Conservation (phyloP, 2,888 invertebrate species). For the Sarcophaga rosellei region DNA sequence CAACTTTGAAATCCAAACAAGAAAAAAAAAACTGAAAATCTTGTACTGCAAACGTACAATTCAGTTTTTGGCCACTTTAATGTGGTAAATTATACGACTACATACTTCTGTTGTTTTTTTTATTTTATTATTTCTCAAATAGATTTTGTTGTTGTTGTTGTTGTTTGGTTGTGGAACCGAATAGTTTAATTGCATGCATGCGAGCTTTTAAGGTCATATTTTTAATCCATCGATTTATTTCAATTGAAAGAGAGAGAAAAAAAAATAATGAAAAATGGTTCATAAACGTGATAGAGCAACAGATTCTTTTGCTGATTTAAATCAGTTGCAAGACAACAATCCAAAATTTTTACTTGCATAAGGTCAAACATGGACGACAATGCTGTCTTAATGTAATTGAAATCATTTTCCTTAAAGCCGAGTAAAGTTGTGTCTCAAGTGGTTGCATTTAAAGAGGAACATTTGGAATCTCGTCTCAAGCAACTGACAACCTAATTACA, state of each 20-base stretch:
- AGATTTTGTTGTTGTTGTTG: background rate
- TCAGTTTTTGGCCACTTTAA: background rate
- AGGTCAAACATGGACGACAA: background rate
- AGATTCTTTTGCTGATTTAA: background rate
- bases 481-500: too few relatives aligned
- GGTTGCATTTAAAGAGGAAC: too few relatives aligned
- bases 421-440: too few relatives aligned
- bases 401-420: too few relatives aligned
- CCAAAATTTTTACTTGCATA: background rate
- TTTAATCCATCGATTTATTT: background rate
- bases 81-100: slow-evolving; percentile 30
- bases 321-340: background rate
- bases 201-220: slow-evolving; percentile 21
- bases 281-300: slow-evolving; percentile 6
- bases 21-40: background rate
- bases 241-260: background rate
- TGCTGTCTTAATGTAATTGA: too few relatives aligned
- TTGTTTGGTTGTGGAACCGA: background rate
- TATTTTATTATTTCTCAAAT: too few relatives aligned
- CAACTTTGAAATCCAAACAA: background rate
- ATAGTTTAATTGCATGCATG: slow-evolving; percentile 13
- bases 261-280: background rate
- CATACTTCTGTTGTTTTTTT: background rate
- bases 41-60: background rate
- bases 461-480: too few relatives aligned